phyloP scores from a whole-genome alignment of 2,888 invertebrate species.

The Steinernema hermaphroditum region DNA sequence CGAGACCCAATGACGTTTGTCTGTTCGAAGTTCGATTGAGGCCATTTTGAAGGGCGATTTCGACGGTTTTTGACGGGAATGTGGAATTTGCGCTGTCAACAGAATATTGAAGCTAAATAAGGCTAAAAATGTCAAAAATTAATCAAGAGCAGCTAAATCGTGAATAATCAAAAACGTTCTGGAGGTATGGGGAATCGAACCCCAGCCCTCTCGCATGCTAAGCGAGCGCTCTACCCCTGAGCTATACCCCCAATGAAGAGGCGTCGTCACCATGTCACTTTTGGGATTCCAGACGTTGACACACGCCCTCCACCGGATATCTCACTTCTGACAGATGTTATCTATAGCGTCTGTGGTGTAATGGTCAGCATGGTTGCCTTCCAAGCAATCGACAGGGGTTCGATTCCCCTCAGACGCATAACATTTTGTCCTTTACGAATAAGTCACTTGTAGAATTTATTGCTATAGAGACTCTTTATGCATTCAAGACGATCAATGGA shows the following conservation, averaged over 20 bases:
- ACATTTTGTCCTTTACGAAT: too few relatives aligned
- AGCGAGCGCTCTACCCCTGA: constrained; percentile 49
- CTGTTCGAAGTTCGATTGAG: not conserved
- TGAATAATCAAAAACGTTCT: constrained; percentile 10
- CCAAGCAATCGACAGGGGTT: too few relatives aligned
- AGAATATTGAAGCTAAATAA: not conserved
- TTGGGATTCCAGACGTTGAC: too few relatives aligned
- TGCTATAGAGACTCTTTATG: too few relatives aligned
- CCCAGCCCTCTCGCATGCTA: constrained; percentile 49
- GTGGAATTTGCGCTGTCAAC: not conserved
- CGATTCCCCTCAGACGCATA: too few relatives aligned
- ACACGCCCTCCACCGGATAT: too few relatives aligned
- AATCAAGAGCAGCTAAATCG: not conserved
- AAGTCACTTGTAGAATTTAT: too few relatives aligned
- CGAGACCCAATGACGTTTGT: not conserved
- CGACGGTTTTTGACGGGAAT: not conserved
- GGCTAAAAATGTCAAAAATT: not conserved
- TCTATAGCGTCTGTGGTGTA: too few relatives aligned
- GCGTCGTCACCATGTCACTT: too few relatives aligned
- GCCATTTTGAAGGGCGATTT: not conserved
- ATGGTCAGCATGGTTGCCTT: too few relatives aligned
- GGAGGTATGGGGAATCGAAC: constrained; percentile 47
- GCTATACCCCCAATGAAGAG: constrained; percentile 43
- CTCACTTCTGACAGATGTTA: too few relatives aligned
- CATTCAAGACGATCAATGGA: too few relatives aligned